Percentiles rank a stretch among this genome's conserved stretches.
Evolutionary conservation across 2,888 invertebrate species (phyloP).

Genomic region (Pemphredon lugubris): DNA sequence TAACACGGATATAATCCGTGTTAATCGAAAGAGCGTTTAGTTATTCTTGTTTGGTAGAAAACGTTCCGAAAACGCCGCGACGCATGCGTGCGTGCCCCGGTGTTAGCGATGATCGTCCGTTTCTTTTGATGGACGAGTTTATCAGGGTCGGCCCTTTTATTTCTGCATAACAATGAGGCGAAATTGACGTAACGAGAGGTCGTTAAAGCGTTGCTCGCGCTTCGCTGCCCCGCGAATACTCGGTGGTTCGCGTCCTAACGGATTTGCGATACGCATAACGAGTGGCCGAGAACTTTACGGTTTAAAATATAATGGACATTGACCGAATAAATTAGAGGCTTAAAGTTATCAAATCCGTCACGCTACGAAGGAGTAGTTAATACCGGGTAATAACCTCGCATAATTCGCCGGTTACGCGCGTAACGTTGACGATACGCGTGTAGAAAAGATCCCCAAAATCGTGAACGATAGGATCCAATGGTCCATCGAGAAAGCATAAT

Average conservation of each 20-base stretch:
- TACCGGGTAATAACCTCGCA: conserved; percentile 26
- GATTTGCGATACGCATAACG: conserved; percentile 28
- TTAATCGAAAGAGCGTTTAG: too few species aligned
- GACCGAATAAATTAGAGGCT: conserved; percentile 38
- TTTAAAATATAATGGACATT: conserved; percentile 34
- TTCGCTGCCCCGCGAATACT: conserved; percentile 6
- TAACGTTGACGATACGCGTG: not conserved
- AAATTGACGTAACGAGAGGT: conserved; percentile 44
- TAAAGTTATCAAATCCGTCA: conserved; percentile 37
- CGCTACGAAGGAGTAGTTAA: conserved; percentile 27
- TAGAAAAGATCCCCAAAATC: conserved; percentile 14
- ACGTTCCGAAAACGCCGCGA: not conserved
- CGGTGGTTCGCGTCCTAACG: conserved; percentile 20
- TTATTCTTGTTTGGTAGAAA: not conserved
- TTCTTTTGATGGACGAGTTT: conserved; percentile 28
- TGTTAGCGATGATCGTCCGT: conserved; percentile 2
- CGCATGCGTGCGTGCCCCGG: not conserved
- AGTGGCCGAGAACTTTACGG: conserved; percentile 20
- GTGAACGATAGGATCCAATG: too few species aligned
- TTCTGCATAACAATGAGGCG: conserved; percentile 28
- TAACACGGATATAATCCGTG: too few species aligned
- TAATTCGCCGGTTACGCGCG: conserved; percentile 17
- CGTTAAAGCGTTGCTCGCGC: conserved; percentile 31
- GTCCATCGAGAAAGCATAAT: conserved; percentile 21
- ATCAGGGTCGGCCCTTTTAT: conserved; percentile 29